Conservation (phyloP, 2,888 invertebrate genomes). For the Xanthia icteritia region DNA sequence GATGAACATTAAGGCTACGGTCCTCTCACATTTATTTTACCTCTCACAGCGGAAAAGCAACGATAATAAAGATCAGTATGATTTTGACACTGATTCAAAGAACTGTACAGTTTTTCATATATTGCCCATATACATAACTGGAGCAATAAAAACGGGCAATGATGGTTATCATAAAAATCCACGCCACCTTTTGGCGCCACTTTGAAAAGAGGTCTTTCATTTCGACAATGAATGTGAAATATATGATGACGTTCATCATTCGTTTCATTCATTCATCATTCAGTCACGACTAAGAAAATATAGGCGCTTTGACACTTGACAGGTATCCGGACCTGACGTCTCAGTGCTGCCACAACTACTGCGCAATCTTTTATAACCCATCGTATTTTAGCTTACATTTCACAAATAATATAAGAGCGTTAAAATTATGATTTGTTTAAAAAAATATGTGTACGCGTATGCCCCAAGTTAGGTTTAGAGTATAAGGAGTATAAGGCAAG, state of each 20-base stretch:
- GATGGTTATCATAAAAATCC: no score
- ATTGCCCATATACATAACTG: background rate
- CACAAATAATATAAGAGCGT: background rate
- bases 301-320: no score
- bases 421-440: slow-evolving; percentile 35
- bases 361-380: background rate
- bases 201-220: no score
- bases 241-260: no score
- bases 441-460: slow-evolving; percentile 24
- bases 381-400: slow-evolving; percentile 9
- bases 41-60: background rate
- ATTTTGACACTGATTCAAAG: background rate
- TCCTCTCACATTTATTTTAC: background rate
- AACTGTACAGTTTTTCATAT: background rate
- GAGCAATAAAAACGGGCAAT: no score
- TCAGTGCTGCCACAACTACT: no score
- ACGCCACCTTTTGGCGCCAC: no score
- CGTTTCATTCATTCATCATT: no score
- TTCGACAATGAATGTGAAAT: no score
- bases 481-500: background rate
- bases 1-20: no score
- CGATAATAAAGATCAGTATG: background rate
- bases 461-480: slow-evolving; percentile 29
- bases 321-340: no score
- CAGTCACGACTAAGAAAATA: no score